A percentile compares a stretch with the other conserved stretches of the same genome.
Conservation (phyloP, 2,113 vertebrate genomes). For the Callaeas wilsoni region DNA sequence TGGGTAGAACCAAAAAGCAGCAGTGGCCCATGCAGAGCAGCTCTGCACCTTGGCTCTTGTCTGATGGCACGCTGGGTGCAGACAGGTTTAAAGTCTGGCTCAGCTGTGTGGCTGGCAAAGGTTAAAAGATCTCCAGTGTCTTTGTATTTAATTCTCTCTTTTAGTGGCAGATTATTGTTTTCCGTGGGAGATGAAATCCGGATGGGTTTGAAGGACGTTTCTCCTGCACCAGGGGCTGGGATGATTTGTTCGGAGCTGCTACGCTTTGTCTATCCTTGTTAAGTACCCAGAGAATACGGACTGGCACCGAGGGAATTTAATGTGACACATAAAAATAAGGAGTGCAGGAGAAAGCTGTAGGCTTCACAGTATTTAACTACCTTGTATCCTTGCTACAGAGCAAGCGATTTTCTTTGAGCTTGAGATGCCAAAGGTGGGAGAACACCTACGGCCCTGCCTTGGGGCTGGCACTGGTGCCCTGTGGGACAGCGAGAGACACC, state of each 20-base stretch:
- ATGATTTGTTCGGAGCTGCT: not conserved
- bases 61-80: not conserved
- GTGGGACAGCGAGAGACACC: not conserved
- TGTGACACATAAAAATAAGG: conserved; percentile 23
- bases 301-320: conserved; percentile 22
- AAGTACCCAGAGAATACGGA: not conserved
- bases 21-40: not conserved
- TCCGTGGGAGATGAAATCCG: not conserved
- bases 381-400: not conserved
- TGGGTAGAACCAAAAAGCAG: not conserved
- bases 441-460: not conserved
- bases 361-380: not conserved
- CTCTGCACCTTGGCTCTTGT: not conserved
- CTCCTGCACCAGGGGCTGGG: not conserved
- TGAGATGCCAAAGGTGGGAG: not conserved
- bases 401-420: not conserved
- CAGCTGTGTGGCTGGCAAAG: not conserved
- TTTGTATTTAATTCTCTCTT: not conserved
- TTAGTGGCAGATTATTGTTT: not conserved
- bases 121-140: not conserved
- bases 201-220: not conserved
- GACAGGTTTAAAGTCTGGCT: not conserved
- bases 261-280: conserved; percentile 24
- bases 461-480: not conserved
- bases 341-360: not conserved